These are phyloP conservation scores for Fragum fragum DNA, from an alignment of 2,888 invertebrate species.

Conservation along the genomic window DNA sequence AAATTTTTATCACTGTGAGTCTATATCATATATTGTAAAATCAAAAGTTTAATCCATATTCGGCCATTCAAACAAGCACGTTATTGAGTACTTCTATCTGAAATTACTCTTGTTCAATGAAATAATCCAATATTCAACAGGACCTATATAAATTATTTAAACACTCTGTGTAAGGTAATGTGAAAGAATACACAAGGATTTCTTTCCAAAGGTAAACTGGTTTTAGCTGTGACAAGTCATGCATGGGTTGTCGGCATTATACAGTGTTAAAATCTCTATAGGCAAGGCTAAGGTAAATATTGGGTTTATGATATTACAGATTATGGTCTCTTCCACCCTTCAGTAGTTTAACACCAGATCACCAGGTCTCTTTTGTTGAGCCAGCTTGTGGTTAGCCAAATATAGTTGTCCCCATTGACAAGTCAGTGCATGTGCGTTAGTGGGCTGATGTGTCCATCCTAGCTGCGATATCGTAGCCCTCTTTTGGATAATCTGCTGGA, in stretches of 20 bases:
- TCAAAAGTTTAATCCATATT: not conserved
- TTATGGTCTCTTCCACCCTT: not conserved
- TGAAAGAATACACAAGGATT: conserved; percentile 21
- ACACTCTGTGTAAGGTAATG: conserved; percentile 1
- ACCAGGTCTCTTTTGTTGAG: too few relatives aligned
- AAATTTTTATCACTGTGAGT: too few relatives aligned
- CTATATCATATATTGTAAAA: too few relatives aligned
- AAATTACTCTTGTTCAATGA: not conserved
- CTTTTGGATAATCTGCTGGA: too few relatives aligned
- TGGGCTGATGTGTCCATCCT: too few relatives aligned
- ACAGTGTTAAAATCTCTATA: conserved; percentile 14
- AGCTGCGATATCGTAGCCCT: too few relatives aligned
- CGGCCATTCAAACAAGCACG: not conserved
- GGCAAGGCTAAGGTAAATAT: conserved; percentile 24
- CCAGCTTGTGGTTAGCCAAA: too few relatives aligned
- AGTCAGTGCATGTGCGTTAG: too few relatives aligned
- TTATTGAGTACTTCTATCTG: not conserved
- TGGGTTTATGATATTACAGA: conserved; percentile 11
- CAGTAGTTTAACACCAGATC: not conserved
- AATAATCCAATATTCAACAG: conserved; percentile 17
- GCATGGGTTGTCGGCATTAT: conserved; percentile 45
- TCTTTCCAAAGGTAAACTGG: conserved; percentile 43
- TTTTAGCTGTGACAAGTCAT: conserved; percentile 46
- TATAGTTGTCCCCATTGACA: too few relatives aligned
- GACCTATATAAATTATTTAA: conserved; percentile 6